Evolutionary conservation across 2,888 invertebrate species (phyloP).

Genomic region (Hydriomena furcata): DNA sequence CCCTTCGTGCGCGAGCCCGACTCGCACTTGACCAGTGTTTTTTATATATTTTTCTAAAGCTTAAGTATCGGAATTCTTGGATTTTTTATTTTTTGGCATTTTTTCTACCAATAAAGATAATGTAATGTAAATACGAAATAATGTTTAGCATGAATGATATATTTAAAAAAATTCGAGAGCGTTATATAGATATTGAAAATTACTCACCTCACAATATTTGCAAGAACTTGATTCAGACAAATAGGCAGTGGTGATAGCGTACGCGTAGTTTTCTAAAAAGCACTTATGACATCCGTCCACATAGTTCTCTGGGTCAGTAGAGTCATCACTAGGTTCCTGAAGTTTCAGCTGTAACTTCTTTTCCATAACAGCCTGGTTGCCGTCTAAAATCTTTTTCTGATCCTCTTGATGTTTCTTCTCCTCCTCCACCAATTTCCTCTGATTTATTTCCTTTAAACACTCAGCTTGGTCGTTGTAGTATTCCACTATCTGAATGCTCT

Average conservation of each 20-base stretch:
- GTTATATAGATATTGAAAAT: no score
- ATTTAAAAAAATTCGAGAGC: no score
- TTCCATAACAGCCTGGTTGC: constrained; percentile 61
- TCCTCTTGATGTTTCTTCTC: constrained; percentile 64
- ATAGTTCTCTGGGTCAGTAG: constrained; percentile 69
- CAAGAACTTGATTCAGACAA: constrained; percentile 70
- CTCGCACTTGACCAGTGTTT: no score
- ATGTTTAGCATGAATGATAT: no score
- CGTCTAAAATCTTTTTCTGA: constrained; percentile 63
- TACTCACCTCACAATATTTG: constrained; percentile 75
- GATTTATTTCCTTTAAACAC: constrained; percentile 80
- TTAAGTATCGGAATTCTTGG: no score
- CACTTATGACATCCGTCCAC: constrained; percentile 77
- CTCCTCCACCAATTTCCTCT: constrained; percentile 68
- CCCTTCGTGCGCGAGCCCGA: no score
- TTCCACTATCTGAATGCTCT: constrained; percentile 73
- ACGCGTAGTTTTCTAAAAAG: constrained; percentile 77
- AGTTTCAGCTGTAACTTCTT: constrained; percentile 57
- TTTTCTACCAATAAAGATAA: no score
- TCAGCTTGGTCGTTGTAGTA: constrained; percentile 86
- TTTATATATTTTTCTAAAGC: no score
- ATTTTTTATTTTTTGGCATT: no score
- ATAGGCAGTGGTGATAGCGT: constrained; percentile 73
- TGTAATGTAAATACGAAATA: no score
- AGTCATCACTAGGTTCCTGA: constrained; percentile 72